phyloP scores from a whole-genome alignment of 2,797 vertebrate genomes.

The Onychomys leucogaster region DNA sequence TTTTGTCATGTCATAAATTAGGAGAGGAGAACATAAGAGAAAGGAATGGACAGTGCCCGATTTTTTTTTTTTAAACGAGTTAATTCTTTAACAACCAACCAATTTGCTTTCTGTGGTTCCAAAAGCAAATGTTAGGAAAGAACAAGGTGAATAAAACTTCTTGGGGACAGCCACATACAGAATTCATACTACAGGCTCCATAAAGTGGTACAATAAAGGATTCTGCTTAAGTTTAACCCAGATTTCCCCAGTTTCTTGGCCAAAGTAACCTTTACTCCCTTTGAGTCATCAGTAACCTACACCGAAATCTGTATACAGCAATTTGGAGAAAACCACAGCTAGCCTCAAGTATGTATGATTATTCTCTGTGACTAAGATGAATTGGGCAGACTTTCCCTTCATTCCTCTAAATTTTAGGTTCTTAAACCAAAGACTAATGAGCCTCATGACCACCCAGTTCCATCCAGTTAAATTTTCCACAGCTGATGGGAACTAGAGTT shows the following conservation, averaged over 20 bases:
- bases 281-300: not conserved
- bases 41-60: too few relatives aligned
- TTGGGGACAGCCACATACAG: not conserved
- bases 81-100: not conserved
- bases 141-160: not conserved
- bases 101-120: not conserved
- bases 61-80: not conserved
- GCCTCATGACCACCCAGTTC: not conserved
- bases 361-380: not conserved
- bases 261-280: slow-evolving; percentile 11
- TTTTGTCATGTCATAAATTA: too few relatives aligned
- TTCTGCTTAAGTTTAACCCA: not conserved
- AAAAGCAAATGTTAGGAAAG: slow-evolving; percentile 43
- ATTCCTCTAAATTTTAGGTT: not conserved
- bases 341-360: not conserved
- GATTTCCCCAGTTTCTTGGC: not conserved
- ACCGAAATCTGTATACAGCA: not conserved
- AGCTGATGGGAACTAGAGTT: not conserved
- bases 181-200: not conserved
- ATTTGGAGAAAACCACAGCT: not conserved
- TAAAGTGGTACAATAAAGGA: not conserved
- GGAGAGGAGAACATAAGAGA: too few relatives aligned
- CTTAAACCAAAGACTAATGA: not conserved
- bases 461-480: not conserved
- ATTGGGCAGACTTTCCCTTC: not conserved